Percentiles rank a stretch among this genome's conserved stretches.
phyloP scores from a whole-genome alignment of 2,888 invertebrate genomes.

The Emmelina monodactyla region DNA sequence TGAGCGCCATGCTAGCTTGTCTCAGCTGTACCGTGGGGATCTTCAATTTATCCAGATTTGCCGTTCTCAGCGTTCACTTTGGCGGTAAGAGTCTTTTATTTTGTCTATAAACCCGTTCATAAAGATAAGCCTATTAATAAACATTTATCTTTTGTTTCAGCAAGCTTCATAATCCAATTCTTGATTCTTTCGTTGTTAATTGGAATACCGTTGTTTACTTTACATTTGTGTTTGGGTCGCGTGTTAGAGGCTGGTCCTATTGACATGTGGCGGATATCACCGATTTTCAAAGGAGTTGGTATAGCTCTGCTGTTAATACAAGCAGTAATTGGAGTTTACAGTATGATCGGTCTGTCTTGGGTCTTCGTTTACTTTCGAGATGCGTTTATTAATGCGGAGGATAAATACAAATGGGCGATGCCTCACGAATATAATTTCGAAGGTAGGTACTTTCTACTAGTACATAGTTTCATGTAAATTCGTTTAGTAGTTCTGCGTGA shows the following conservation, averaged over 20 bases:
- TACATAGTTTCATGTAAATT: no score
- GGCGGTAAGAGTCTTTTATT: constrained; percentile 67
- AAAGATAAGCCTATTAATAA: background rate
- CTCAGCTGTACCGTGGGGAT: constrained; percentile 87
- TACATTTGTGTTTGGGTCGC: constrained; percentile 86
- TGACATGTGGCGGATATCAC: constrained; percentile 94
- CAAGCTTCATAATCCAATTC: constrained; percentile 89
- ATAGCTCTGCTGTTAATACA: constrained; percentile 81
- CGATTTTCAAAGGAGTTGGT: constrained; percentile 90
- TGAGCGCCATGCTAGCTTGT: constrained; percentile 82
- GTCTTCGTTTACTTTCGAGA: constrained; percentile 88
- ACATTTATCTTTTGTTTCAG: constrained; percentile 58
- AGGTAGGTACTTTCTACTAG: no score
- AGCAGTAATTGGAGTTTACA: constrained; percentile 84
- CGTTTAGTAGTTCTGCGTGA: no score
- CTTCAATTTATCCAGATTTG: constrained; percentile 88
- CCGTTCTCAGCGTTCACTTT: constrained; percentile 85
- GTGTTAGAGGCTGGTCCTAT: constrained; percentile 84
- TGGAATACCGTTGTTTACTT: constrained; percentile 84
- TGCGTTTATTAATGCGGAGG: constrained; percentile 82
- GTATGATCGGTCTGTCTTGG: constrained; percentile 90
- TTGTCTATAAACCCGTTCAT: no score
- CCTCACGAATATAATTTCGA: constrained; percentile 74
- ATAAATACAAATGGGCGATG: constrained; percentile 83
- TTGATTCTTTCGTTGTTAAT: constrained; percentile 80